Base-by-base conservation (phyloP, 2,888 invertebrate genomes). In the Mallateleia sp. region DNA sequence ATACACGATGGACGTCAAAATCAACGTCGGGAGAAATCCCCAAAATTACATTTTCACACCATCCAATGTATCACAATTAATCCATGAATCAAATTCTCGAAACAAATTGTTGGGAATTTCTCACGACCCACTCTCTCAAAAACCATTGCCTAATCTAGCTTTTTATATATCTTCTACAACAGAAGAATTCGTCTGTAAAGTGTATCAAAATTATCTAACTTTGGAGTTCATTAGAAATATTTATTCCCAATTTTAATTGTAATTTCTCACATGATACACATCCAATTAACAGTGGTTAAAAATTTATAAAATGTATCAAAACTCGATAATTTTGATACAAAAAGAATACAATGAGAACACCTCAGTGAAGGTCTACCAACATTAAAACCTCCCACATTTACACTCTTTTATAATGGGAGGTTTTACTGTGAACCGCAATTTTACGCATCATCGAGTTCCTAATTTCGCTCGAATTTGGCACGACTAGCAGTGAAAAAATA, bases 161-260 rank as follows among this genome's bases (percentile, higher is more conserved):
- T 85, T 79, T 77, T 80, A 77, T 80, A 74, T 74, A 85, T 47
- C 54, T 60, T 80, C 64, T 74, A 80, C 79, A 67, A 80, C 72
- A 62, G 42, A 78, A 64, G 58, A 52, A 14, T 74, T 85, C n/a
- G n/a, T 77, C 74, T 77, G 38, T 45, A 62, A 78, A 54, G 42
- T 72, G 84, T 84, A 78, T 71, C 84, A 84, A 84, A 84, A 84
- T 84, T 78, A 84, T 75, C 77, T 62, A 54, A 75, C 50, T 67
- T 52, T 22, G 25, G 22, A 52, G 28, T n/a, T n/a, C n/a, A n/a
- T n/a, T 64, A 47, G 20, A 69, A 72, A 38, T n/a, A n/a, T 5
- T 38, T 45, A 20, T 25, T 47, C 18, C 18, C 47, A 14, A 38
- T 47, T 18, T 47, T 47, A 2, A 38, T 7, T 11, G 8, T 2